A percentile compares a stretch with the other conserved stretches of the same genome.
Evolutionary conservation across 2,797 vertebrate species (phyloP).

Genomic region (Bradypus variegatus): DNA sequence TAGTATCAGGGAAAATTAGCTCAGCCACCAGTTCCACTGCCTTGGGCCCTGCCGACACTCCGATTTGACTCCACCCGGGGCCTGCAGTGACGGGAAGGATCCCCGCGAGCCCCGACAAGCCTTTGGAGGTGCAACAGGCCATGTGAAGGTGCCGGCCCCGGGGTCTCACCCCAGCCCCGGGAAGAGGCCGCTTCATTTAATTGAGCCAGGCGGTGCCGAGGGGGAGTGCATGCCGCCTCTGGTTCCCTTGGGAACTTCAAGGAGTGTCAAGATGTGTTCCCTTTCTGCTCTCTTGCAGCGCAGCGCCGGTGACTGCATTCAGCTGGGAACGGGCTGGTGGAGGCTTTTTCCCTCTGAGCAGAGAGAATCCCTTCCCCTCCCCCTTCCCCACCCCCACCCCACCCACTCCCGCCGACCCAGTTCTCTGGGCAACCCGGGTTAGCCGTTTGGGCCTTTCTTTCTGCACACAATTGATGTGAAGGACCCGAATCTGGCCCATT

Average conservation of each 20-base stretch:
- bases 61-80: not conserved
- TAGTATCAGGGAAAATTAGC: not conserved
- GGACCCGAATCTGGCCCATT: slow-evolving; percentile 40
- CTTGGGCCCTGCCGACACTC: not conserved
- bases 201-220: not conserved
- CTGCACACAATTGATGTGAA: slow-evolving; percentile 49
- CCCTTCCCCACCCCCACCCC: not conserved
- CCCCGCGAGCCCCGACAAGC: not conserved
- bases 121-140: not conserved
- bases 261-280: not conserved
- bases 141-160: not conserved
- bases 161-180: not conserved
- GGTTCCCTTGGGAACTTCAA: slow-evolving; percentile 56
- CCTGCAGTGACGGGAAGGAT: not conserved
- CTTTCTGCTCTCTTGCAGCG: not conserved
- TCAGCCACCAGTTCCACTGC: not conserved
- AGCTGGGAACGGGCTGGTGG: slow-evolving; percentile 34
- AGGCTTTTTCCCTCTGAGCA: slow-evolving; percentile 10
- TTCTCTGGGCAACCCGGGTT: slow-evolving; percentile 39
- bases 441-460: slow-evolving; percentile 53
- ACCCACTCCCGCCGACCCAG: slow-evolving; percentile 25
- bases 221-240: not conserved
- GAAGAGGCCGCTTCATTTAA: not conserved
- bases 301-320: not conserved
- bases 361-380: not conserved